Conservation (phyloP, 1,140 invertebrate species). For the Platyscapa corneri region DNA sequence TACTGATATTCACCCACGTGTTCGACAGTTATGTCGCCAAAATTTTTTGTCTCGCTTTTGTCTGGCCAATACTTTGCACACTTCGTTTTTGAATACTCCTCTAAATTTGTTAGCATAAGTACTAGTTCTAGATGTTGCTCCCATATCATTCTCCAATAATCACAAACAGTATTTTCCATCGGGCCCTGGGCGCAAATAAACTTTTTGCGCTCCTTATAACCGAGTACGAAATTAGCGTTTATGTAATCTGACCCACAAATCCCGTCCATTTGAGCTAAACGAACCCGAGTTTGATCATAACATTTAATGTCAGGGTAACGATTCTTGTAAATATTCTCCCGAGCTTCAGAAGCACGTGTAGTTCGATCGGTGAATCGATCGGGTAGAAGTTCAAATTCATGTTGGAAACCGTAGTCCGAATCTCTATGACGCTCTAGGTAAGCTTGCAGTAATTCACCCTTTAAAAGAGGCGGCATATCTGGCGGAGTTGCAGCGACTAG, state of each 20-base stretch:
- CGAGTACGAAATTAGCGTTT: constrained; percentile 93
- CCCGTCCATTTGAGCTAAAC: constrained; percentile 83
- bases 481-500: constrained; percentile 82
- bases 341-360: constrained; percentile 87
- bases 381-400: constrained; percentile 90
- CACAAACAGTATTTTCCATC: constrained; percentile 92
- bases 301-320: constrained; percentile 92
- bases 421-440: constrained; percentile 88
- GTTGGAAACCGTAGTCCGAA: constrained; percentile 91
- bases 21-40: constrained; percentile 85
- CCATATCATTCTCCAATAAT: constrained; percentile 99
- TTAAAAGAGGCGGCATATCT: constrained; percentile 86
- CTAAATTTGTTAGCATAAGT: constrained; percentile 94
- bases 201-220: constrained; percentile 94
- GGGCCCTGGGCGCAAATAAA: constrained; percentile 96
- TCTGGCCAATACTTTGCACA: constrained; percentile 96
- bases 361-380: constrained; percentile 91
- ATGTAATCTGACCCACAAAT: constrained; percentile 91
- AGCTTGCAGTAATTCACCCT: constrained; percentile 81
- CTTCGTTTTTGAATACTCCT: constrained; percentile 95
- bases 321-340: constrained; percentile 92
- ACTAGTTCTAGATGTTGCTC: constrained; percentile 94
- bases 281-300: constrained; percentile 94
- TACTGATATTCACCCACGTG: constrained; percentile 85
- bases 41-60: constrained; percentile 83